A percentile compares a stretch with the other conserved stretches of the same genome.
Evolutionary conservation across 2,888 invertebrate genomes (phyloP).

Genomic region (Phortica okadai): DNA sequence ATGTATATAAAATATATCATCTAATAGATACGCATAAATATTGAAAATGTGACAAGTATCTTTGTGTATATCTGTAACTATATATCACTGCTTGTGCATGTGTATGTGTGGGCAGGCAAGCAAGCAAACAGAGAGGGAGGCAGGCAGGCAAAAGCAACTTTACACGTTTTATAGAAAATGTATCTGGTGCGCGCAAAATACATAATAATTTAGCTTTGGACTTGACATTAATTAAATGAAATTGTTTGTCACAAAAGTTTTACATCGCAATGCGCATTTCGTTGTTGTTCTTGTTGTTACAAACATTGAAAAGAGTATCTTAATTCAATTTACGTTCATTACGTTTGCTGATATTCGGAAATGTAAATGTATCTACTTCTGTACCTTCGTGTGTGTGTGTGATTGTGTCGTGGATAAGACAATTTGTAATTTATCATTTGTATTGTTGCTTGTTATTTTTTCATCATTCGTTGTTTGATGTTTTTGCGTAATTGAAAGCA

Average conservation of each 20-base stretch:
- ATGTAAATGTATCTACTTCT: background rate
- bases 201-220: conserved; percentile 49
- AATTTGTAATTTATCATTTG: no score
- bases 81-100: conserved; percentile 17
- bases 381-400: background rate
- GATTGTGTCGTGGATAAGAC: background rate
- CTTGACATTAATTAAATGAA: conserved; percentile 66
- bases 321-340: conserved; percentile 13
- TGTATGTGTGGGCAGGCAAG: conserved; percentile 30
- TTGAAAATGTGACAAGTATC: conserved; percentile 25
- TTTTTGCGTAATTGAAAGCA: no score
- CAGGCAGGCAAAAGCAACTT: conserved; percentile 11
- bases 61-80: background rate
- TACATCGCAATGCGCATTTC: conserved; percentile 31
- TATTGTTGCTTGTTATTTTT: no score
- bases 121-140: no score
- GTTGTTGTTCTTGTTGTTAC: background rate
- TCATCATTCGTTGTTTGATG: no score
- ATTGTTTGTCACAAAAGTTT: conserved; percentile 62
- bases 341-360: background rate
- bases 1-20: background rate
- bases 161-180: background rate
- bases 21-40: conserved; percentile 48
- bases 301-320: background rate
- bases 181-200: conserved; percentile 11